Evolutionary conservation across 1,140 invertebrate species (phyloP).

Genomic region (Drosophila bifasciata): DNA sequence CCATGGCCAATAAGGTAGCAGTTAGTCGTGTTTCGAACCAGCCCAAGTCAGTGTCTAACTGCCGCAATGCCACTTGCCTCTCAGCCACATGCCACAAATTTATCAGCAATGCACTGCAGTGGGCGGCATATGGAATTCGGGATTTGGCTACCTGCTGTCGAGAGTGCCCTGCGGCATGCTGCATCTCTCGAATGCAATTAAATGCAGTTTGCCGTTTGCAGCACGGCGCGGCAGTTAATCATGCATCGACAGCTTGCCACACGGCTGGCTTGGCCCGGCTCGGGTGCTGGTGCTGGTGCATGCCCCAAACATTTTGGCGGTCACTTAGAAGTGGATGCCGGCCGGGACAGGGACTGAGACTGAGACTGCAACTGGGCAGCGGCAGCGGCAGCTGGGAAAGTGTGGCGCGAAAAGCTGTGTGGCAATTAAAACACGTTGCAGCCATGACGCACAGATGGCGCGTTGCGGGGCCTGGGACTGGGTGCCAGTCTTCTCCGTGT

Average conservation of each 20-base stretch:
- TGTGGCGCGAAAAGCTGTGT: constrained; percentile 79
- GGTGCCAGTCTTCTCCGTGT: too few species aligned
- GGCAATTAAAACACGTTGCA: constrained; percentile 79
- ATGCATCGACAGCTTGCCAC: constrained; percentile 74
- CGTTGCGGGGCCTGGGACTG: background rate
- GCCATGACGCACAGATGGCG: constrained; percentile 75
- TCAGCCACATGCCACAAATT: constrained; percentile 2
- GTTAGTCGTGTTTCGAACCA: constrained; percentile 67
- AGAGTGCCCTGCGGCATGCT: constrained; percentile 58
- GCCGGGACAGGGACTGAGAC: background rate
- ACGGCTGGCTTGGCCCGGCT: constrained; percentile 24
- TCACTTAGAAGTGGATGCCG: constrained; percentile 73
- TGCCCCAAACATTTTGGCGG: constrained; percentile 65
- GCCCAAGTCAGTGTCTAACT: constrained; percentile 7
- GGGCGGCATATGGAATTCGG: constrained; percentile 24
- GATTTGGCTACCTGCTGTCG: constrained; percentile 56
- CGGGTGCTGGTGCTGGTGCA: background rate
- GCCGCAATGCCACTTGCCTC: background rate
- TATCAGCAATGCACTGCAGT: constrained; percentile 3
- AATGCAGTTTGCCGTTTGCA: constrained; percentile 60
- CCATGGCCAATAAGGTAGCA: constrained; percentile 51
- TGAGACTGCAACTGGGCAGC: too few species aligned
- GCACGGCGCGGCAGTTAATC: constrained; percentile 73
- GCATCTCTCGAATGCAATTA: constrained; percentile 63
- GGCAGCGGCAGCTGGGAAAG: constrained; percentile 47